Percentiles rank a stretch among this genome's conserved stretches.
phyloP scores from a whole-genome alignment of 2,888 invertebrate genomes.

The Smittia sp. region DNA sequence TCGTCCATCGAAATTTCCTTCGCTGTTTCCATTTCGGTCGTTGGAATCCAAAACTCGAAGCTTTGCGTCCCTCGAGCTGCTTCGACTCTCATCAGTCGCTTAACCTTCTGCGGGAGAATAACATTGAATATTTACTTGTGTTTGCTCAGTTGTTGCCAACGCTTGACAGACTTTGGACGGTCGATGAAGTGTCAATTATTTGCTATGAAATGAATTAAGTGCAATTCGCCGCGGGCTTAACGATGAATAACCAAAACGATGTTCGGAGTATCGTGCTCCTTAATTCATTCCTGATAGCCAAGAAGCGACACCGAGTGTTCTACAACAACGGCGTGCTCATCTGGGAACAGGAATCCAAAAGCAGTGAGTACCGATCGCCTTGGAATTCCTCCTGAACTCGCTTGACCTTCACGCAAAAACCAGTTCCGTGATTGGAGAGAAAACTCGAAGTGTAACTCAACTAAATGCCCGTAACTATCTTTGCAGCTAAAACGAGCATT shows the following conservation, averaged over 20 bases:
- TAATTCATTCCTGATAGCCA: slow-evolving; percentile 61
- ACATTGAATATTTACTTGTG: too few species aligned
- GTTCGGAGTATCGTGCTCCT: slow-evolving; percentile 48
- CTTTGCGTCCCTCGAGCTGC: too few species aligned
- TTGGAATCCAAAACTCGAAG: too few species aligned
- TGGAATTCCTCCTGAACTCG: not conserved
- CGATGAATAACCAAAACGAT: not conserved
- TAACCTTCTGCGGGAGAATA: too few species aligned
- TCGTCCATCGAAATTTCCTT: too few species aligned
- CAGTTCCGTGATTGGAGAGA: not conserved
- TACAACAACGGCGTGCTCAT: slow-evolving; percentile 62
- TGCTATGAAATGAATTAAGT: too few species aligned
- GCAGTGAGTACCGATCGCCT: slow-evolving; percentile 53
- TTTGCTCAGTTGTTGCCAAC: too few species aligned
- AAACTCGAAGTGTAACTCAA: slow-evolving; percentile 14
- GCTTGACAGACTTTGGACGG: too few species aligned
- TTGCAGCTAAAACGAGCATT: slow-evolving; percentile 35
- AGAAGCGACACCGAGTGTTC: slow-evolving; percentile 62
- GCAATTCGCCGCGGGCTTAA: too few species aligned
- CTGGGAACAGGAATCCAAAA: slow-evolving; percentile 62
- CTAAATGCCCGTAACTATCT: slow-evolving; percentile 21
- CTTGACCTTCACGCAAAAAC: not conserved
- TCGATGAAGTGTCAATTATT: too few species aligned
- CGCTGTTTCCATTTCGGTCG: too few species aligned
- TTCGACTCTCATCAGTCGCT: too few species aligned